A percentile compares a stretch with the other conserved stretches of the same genome.
Conservation (phyloP, 2,113 vertebrate genomes). For the Trichechus manatus region DNA sequence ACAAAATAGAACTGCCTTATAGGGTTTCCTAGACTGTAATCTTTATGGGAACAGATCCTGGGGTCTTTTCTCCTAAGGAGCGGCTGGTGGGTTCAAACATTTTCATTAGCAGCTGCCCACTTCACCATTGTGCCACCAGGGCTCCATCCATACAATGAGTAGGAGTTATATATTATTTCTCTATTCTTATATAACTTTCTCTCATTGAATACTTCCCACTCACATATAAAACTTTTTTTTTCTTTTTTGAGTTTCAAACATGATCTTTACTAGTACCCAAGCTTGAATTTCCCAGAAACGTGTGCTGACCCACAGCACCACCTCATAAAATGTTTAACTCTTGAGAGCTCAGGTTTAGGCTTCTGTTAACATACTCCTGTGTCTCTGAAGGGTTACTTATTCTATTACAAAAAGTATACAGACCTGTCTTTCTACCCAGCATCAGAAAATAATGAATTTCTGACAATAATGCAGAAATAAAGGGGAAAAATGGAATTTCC, state of each 20-base stretch:
- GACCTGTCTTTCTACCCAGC: constrained; percentile 3
- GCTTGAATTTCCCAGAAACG: background rate
- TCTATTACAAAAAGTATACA: background rate
- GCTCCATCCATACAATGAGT: background rate
- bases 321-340: background rate
- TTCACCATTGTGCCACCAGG: no score
- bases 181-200: background rate
- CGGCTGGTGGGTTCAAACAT: background rate
- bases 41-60: background rate
- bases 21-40: background rate
- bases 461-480: background rate
- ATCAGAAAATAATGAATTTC: constrained; percentile 25
- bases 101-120: background rate
- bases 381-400: background rate
- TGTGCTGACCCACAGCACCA: background rate
- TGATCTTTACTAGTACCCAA: background rate
- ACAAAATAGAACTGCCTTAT: background rate
- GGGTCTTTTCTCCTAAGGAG: background rate
- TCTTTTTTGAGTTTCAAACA: constrained; percentile 10
- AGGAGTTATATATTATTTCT: background rate
- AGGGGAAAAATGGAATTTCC: background rate
- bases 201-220: background rate
- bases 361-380: background rate
- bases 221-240: background rate
- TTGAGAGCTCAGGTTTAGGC: background rate